A percentile compares a stretch with the other conserved stretches of the same genome.
These are phyloP conservation scores for Pachydiplax longipennis DNA, from an alignment of 2,888 invertebrate species.

Conservation along the genomic window DNA sequence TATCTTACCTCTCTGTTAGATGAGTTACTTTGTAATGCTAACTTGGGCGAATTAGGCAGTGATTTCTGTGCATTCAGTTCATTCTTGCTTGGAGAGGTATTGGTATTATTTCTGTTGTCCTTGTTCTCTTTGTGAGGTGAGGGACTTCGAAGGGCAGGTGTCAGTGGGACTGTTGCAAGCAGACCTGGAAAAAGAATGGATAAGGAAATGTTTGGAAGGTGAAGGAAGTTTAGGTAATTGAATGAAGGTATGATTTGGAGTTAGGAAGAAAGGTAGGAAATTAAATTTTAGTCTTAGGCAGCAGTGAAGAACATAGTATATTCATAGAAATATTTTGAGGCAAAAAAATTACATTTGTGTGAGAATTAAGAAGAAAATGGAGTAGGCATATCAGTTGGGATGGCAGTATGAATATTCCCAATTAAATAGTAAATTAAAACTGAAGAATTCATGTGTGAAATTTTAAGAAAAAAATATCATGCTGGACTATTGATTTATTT, in stretches of 20 bases:
- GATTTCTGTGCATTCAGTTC: slow-evolving; percentile 30
- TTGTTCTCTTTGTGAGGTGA: not conserved
- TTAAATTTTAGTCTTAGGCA: not conserved
- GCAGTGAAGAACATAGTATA: not conserved
- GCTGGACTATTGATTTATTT: too few species aligned
- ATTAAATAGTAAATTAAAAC: too few species aligned
- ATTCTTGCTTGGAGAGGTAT: not conserved
- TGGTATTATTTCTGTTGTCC: not conserved
- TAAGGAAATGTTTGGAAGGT: not conserved
- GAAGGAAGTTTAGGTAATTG: not conserved
- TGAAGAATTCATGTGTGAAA: too few species aligned
- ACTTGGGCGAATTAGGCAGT: slow-evolving; percentile 1
- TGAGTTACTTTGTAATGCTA: not conserved
- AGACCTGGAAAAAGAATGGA: slow-evolving; percentile 5
- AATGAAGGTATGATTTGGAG: not conserved
- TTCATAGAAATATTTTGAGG: not conserved
- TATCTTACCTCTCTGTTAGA: not conserved
- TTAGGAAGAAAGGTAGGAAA: too few species aligned
- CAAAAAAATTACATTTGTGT: not conserved
- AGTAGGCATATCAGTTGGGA: not conserved
- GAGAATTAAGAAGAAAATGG: not conserved
- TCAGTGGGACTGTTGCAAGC: slow-evolving; percentile 6
- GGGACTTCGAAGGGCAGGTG: not conserved
- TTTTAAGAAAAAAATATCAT: too few species aligned
- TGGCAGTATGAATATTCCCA: not conserved